phyloP scores from a whole-genome alignment of 2,888 invertebrate species.

The Nephrotoma flavescens region DNA sequence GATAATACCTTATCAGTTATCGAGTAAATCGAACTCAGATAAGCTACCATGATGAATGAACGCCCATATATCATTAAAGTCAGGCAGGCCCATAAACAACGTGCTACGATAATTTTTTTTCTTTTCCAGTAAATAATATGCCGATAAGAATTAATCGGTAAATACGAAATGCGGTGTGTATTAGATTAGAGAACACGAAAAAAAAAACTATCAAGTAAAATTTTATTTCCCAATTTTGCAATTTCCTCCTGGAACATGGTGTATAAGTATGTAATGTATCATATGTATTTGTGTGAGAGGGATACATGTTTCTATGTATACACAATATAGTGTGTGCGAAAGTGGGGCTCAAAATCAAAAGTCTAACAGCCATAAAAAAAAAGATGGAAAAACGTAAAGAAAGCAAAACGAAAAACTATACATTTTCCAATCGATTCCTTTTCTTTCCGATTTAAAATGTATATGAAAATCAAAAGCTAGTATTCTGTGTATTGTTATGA shows the following conservation, averaged over 20 bases:
- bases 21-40: no score
- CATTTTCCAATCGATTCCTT: neutral
- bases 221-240: neutral
- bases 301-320: neutral
- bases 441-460: neutral
- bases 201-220: neutral
- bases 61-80: neutral
- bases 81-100: neutral
- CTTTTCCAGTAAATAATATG: neutral
- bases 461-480: neutral
- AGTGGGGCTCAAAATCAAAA: neutral
- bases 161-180: neutral
- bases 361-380: neutral
- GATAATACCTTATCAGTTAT: no score
- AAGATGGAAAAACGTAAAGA: neutral
- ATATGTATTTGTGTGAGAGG: neutral
- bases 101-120: neutral
- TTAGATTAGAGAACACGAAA: neutral
- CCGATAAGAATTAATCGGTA: neutral
- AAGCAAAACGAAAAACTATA: neutral
- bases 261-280: no score
- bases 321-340: neutral
- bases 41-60: neutral
- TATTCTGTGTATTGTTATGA: neutral
- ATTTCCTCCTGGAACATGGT: neutral